Percentiles rank a stretch among this genome's conserved stretches.
Evolutionary conservation across 2,888 invertebrate species (phyloP).

Genomic region (Drosophila falleni): DNA sequence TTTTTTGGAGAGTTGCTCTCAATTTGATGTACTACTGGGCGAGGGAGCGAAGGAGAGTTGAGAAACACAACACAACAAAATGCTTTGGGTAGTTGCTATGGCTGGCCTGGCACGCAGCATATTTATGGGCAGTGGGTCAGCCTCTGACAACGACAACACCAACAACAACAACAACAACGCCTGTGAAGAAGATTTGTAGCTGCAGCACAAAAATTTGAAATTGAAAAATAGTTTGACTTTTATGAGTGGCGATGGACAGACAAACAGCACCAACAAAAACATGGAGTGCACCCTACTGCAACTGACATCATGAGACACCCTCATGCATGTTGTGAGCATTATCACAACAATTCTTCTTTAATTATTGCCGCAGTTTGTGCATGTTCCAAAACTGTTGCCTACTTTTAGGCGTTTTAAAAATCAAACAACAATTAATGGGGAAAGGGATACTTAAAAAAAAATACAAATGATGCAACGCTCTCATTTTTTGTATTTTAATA

Average conservation of each 20-base stretch:
- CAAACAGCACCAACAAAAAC: conserved; percentile 29
- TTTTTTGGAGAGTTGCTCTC: conserved; percentile 39
- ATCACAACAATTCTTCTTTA: neutral
- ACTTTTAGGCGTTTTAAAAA: conserved; percentile 36
- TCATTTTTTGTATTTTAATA: too few species aligned
- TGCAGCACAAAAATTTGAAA: conserved; percentile 77
- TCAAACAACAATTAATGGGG: neutral
- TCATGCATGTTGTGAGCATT: conserved; percentile 7
- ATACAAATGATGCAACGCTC: too few species aligned
- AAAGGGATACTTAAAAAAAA: too few species aligned
- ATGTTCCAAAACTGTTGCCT: conserved; percentile 50
- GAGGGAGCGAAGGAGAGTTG: neutral
- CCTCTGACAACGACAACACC: conserved; percentile 50
- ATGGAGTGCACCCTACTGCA: conserved; percentile 19
- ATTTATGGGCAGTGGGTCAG: conserved; percentile 79
- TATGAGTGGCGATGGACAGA: conserved; percentile 72
- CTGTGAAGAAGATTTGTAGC: conserved; percentile 77
- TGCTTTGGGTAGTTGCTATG: conserved; percentile 36
- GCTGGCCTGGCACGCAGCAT: conserved; percentile 73
- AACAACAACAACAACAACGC: conserved; percentile 23
- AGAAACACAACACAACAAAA: conserved; percentile 39
- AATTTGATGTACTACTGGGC: conserved; percentile 60
- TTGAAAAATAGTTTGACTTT: conserved; percentile 82
- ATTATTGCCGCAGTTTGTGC: conserved; percentile 17
- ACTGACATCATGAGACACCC: conserved; percentile 6